Evolutionary conservation across 2,113 vertebrate species (phyloP).

Genomic region (Lanius collurio): DNA sequence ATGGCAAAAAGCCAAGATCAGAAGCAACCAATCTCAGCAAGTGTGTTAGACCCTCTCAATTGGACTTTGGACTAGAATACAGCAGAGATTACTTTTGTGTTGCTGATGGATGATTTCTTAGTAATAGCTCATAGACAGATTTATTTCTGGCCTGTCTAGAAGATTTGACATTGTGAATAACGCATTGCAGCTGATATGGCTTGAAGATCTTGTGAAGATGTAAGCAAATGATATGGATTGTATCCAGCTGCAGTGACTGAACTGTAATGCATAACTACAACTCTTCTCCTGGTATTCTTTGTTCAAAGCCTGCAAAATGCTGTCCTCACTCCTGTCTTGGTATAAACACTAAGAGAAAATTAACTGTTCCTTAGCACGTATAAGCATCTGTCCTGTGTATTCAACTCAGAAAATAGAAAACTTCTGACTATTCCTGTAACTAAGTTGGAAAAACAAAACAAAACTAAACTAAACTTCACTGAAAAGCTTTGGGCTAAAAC

Average conservation of each 20-base stretch:
- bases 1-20: not conserved
- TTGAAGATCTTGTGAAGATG: constrained; percentile 41
- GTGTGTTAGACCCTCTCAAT: not conserved
- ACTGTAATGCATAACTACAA: not conserved
- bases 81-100: constrained; percentile 26
- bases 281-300: not conserved
- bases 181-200: constrained; percentile 27
- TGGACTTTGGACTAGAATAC: not conserved
- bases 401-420: not conserved
- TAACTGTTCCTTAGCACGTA: not conserved
- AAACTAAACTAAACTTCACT: not conserved
- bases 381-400: not conserved
- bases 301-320: not conserved
- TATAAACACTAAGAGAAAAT: not conserved
- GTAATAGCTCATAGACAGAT: constrained; percentile 36
- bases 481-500: not conserved
- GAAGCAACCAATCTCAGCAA: not conserved
- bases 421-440: not conserved
- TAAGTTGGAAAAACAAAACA: not conserved
- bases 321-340: not conserved
- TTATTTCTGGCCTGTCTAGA: constrained; percentile 42
- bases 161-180: constrained; percentile 48
- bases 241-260: constrained; percentile 19
- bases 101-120: constrained; percentile 42
- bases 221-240: constrained; percentile 25